phyloP scores from a whole-genome alignment of 92 coral and sea anemone genomes.

The Chrysogorgia sp. region DNA sequence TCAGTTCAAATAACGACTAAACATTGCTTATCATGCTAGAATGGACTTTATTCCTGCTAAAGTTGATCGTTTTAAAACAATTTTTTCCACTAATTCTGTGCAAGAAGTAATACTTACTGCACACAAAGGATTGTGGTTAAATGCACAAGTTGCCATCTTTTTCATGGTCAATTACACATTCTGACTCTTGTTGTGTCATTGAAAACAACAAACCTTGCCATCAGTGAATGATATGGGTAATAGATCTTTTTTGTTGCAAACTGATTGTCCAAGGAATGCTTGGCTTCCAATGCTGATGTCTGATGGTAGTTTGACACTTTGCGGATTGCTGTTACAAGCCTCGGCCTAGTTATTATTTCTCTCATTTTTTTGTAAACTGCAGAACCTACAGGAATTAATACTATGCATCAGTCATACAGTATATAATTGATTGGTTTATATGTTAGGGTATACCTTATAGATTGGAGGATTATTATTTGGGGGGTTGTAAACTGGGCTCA shows the following conservation, averaged over 20 bases:
- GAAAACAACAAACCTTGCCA: slow-evolving; percentile 33
- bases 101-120: too few species aligned
- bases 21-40: too few species aligned
- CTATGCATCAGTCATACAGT: neutral
- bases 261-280: slow-evolving; percentile 40
- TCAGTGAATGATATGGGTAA: slow-evolving; percentile 47
- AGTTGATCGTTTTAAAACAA: too few species aligned
- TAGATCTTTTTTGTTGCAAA: slow-evolving; percentile 41
- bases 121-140: too few species aligned
- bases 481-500: too few species aligned
- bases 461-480: too few species aligned
- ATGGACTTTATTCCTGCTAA: neutral
- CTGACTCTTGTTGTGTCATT: neutral
- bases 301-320: slow-evolving; percentile 42
- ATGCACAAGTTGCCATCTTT: too few species aligned
- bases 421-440: neutral
- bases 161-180: neutral
- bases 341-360: slow-evolving; percentile 42
- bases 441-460: too few species aligned
- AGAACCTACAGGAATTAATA: slow-evolving; percentile 14
- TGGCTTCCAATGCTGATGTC: slow-evolving; percentile 48
- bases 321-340: slow-evolving; percentile 31
- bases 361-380: slow-evolving; percentile 39
- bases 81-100: neutral
- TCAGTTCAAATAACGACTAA: too few species aligned